A percentile compares a stretch with the other conserved stretches of the same genome.
phyloP scores from a whole-genome alignment of 2,888 invertebrate genomes.

The Cecidostiba fungosa region DNA sequence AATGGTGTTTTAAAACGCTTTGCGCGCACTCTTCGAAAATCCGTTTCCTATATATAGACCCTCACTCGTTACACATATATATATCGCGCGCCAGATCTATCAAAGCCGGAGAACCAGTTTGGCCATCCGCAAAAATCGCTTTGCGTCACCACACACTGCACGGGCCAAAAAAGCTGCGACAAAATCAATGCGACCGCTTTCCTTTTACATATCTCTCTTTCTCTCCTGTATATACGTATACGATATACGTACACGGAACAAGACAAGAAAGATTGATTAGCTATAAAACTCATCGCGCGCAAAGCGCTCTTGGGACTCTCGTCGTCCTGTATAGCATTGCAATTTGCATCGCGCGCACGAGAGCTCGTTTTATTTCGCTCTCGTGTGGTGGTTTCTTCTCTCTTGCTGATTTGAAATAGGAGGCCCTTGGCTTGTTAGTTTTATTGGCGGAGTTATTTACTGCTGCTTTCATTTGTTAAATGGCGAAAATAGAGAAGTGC shows the following conservation, averaged over 20 bases:
- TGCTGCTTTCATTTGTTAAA: slow-evolving; percentile 13
- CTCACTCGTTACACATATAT: background rate
- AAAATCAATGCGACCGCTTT: slow-evolving; percentile 12
- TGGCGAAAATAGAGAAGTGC: background rate
- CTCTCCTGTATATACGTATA: background rate
- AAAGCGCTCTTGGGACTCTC: background rate
- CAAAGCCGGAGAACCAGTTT: background rate
- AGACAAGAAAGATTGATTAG: slow-evolving; percentile 53
- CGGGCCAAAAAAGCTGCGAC: background rate
- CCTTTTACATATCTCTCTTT: background rate
- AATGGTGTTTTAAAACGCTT: background rate
- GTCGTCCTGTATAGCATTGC: background rate
- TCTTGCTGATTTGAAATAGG: slow-evolving; percentile 14
- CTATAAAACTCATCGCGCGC: slow-evolving; percentile 43
- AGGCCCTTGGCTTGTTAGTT: slow-evolving; percentile 9
- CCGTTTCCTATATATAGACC: background rate
- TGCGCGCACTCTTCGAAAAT: background rate
- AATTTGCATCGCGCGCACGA: slow-evolving; percentile 36
- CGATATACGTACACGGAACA: background rate
- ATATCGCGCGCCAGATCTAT: background rate
- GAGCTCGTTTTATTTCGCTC: background rate
- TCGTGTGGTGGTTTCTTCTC: background rate
- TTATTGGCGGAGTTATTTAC: slow-evolving; percentile 8
- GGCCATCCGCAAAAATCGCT: background rate
- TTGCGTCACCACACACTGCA: background rate